Conservation (phyloP, 2,113 vertebrate genomes). For the Pristiophorus japonicus region DNA sequence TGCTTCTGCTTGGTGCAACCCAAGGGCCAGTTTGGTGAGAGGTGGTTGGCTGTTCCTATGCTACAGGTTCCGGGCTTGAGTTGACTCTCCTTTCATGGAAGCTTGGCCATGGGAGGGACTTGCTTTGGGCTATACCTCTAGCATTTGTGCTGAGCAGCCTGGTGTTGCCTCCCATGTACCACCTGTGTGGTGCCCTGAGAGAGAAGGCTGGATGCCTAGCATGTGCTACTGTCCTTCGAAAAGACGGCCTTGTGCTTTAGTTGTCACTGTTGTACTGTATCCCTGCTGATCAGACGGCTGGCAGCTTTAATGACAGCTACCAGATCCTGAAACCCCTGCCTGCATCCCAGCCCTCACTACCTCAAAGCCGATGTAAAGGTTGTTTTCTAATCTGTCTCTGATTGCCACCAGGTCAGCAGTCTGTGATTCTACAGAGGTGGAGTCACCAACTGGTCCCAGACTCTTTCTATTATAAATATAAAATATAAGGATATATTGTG, state of each 20-base stretch:
- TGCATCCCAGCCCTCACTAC: too few relatives aligned
- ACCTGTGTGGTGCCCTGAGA: neutral
- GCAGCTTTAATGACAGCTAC: neutral
- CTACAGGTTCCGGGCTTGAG: neutral
- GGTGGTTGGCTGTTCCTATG: neutral
- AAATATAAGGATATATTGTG: neutral
- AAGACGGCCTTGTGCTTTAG: neutral
- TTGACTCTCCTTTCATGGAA: neutral
- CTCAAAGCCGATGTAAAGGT: neutral
- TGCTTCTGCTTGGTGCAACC: neutral
- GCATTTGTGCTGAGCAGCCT: neutral
- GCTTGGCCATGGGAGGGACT: neutral
- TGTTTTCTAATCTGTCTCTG: neutral
- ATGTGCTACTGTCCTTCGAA: neutral
- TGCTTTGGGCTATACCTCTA: neutral
- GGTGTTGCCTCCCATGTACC: neutral
- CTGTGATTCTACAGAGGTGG: neutral
- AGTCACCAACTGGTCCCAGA: neutral
- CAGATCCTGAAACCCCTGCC: neutral
- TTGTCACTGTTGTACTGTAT: neutral
- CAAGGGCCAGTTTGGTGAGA: neutral
- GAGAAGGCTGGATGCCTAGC: too few relatives aligned
- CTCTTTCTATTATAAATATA: too few relatives aligned
- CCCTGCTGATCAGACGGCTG: neutral
- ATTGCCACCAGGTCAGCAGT: neutral